Conservation (phyloP, 2,113 vertebrate genomes). For the Phycodurus eques region DNA sequence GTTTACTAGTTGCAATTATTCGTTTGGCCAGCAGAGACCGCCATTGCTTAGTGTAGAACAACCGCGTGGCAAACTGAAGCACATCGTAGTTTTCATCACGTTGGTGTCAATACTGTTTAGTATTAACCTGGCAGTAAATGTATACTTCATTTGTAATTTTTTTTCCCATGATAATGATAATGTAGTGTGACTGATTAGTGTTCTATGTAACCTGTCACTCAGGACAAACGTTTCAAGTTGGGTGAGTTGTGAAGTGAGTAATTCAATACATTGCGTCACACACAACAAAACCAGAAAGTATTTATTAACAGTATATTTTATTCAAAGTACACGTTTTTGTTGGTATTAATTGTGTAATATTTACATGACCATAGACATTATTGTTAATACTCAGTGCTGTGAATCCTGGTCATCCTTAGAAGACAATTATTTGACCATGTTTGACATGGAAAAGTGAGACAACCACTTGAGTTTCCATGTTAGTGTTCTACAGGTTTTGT, state of each 20-base stretch:
- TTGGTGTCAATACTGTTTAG: no score
- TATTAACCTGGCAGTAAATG: no score
- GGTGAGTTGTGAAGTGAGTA: neutral
- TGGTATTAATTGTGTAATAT: neutral
- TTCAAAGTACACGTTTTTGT: neutral
- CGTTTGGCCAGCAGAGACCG: no score
- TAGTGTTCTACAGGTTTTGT: neutral
- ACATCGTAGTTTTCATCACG: no score
- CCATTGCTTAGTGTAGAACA: no score
- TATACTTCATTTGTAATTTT: no score
- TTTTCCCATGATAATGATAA: no score
- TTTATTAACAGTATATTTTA: neutral
- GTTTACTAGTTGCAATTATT: no score
- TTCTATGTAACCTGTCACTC: no score
- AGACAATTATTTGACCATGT: neutral
- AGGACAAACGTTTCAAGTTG: neutral
- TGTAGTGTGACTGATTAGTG: no score
- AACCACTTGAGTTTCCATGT: neutral
- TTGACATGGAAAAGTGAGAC: neutral
- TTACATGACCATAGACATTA: neutral
- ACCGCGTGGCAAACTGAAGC: no score
- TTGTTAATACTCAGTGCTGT: neutral
- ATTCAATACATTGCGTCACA: neutral
- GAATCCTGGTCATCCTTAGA: neutral
- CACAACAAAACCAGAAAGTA: neutral